phyloP scores from a whole-genome alignment of 2,888 invertebrate genomes.

The Gasteruption jaculator region DNA sequence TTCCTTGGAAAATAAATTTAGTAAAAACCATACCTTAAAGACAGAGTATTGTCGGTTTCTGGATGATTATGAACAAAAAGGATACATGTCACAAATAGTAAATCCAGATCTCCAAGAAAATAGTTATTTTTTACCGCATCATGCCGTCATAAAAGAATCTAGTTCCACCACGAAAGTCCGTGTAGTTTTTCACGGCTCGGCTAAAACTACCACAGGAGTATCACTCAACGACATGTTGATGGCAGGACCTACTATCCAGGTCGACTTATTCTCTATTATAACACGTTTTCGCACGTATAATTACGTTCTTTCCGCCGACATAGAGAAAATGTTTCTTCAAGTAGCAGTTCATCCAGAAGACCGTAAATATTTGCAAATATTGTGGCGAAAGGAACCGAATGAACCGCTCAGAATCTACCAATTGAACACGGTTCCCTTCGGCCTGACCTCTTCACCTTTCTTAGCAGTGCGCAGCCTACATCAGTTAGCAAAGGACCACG shows the following conservation, averaged over 20 bases:
- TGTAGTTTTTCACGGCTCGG: conserved; percentile 37
- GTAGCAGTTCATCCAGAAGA: conserved; percentile 22
- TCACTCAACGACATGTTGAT: conserved; percentile 31
- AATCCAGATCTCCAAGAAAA: background rate
- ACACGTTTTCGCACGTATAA: conserved; percentile 25
- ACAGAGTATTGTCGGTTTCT: conserved; percentile 8
- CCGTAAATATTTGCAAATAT: conserved; percentile 27
- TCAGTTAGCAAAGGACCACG: conserved; percentile 14
- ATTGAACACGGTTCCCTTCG: conserved; percentile 29
- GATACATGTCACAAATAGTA: conserved; percentile 19
- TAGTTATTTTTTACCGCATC: conserved; percentile 34
- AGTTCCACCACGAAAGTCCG: conserved; percentile 32
- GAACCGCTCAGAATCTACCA: conserved; percentile 16
- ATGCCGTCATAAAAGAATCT: conserved; percentile 27
- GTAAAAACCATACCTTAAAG: conserved; percentile 4
- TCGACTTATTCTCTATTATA: conserved; percentile 26
- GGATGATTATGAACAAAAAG: conserved; percentile 20
- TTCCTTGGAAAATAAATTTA: conserved; percentile 9
- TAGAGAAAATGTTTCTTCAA: conserved; percentile 36
- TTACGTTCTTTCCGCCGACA: conserved; percentile 32
- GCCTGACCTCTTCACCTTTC: conserved; percentile 28
- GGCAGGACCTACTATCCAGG: conserved; percentile 31
- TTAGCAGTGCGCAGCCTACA: conserved; percentile 18
- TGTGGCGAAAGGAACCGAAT: conserved; percentile 27
- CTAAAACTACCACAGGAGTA: conserved; percentile 24